These are phyloP conservation scores for Eutolmus rufibarbis DNA, from an alignment of 2,888 invertebrate genomes.

Conservation along the genomic window DNA sequence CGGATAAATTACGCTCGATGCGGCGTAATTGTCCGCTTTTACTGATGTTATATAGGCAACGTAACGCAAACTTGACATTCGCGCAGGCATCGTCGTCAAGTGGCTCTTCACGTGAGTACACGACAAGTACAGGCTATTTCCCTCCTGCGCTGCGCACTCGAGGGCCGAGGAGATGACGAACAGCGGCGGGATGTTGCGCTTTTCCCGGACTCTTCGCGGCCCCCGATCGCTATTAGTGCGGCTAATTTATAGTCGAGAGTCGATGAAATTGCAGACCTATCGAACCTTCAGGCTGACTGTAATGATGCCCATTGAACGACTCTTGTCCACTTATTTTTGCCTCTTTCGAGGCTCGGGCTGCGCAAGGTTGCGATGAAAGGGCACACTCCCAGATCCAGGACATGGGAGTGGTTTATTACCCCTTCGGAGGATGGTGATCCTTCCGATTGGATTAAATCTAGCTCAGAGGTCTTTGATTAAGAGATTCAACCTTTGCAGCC, in stretches of 20 bases:
- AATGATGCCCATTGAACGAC: constrained; percentile 30
- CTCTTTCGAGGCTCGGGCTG: background rate
- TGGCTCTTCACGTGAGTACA: background rate
- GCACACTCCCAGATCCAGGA: background rate
- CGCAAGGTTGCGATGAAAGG: background rate
- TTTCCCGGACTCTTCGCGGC: background rate
- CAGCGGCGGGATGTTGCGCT: background rate
- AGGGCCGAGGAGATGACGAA: background rate
- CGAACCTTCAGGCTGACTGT: constrained; percentile 37
- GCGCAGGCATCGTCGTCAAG: background rate
- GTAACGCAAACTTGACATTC: background rate
- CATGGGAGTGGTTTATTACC: constrained; percentile 16
- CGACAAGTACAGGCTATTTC: background rate
- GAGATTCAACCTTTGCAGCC: background rate
- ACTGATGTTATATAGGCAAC: constrained; percentile 23
- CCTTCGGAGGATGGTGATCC: background rate
- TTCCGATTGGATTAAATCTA: background rate
- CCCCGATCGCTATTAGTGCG: constrained; percentile 5
- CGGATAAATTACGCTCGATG: constrained; percentile 40
- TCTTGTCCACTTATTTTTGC: background rate
- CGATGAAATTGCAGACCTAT: constrained; percentile 39
- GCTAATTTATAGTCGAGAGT: constrained; percentile 38
- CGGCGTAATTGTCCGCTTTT: constrained; percentile 34
- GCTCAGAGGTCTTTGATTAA: constrained; percentile 28
- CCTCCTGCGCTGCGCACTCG: background rate